A percentile compares a stretch with the other conserved stretches of the same genome.
These are phyloP conservation scores for Delichon dasypus DNA, from an alignment of 2,797 vertebrate genomes.

Conservation along the genomic window DNA sequence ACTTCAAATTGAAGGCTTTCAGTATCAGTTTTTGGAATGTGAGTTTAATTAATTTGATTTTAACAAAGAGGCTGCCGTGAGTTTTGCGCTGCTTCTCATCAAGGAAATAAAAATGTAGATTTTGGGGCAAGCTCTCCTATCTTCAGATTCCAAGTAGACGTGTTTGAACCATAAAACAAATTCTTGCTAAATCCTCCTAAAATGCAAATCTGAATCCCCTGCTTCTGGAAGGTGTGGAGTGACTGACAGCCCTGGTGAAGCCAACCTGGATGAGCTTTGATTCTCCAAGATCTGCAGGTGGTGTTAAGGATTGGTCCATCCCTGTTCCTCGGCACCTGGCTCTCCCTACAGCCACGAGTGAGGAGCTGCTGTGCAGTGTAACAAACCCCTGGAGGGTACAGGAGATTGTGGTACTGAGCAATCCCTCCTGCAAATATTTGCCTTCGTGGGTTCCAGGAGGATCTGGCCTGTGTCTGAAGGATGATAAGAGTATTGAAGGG, in stretches of 20 bases:
- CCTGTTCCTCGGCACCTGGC: accelerated
- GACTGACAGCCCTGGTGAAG: not conserved
- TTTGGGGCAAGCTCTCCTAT: not conserved
- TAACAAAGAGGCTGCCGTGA: not conserved
- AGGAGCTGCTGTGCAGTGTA: accelerated
- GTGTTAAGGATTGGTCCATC: accelerated
- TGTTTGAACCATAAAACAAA: not conserved
- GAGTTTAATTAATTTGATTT: not conserved
- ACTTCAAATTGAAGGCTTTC: not conserved
- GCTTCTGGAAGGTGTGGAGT: not conserved
- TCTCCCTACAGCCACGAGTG: accelerated
- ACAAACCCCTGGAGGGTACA: accelerated
- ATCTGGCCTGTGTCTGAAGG: not conserved
- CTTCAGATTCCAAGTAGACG: not conserved
- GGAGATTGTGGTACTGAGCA: accelerated
- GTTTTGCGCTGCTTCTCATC: not conserved
- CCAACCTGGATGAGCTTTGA: not conserved
- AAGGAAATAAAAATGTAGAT: not conserved
- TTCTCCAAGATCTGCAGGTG: not conserved
- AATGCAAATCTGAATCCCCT: not conserved
- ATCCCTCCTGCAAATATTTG: not conserved
- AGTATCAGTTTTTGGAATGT: not conserved
- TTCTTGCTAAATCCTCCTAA: not conserved
- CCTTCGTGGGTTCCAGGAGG: not conserved
- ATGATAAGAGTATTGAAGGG: not conserved